Conservation (phyloP, 2,113 vertebrate species). For the Saimiri boliviensis region DNA sequence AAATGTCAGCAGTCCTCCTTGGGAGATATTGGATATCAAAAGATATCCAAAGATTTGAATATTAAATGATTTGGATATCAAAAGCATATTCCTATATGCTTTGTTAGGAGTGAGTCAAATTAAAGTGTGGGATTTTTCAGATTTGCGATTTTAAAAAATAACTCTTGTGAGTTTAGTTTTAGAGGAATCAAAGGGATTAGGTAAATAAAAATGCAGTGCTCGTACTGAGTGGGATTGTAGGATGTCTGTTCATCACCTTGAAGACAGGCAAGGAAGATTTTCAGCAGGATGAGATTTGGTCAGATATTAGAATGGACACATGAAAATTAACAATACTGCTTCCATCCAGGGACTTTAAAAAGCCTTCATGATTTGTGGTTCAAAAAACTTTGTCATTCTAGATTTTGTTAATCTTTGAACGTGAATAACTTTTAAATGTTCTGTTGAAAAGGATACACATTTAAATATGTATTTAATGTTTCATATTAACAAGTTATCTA, state of each 20-base stretch:
- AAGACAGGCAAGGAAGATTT: background rate
- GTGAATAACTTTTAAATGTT: background rate
- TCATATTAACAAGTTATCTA: background rate
- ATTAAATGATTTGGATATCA: background rate
- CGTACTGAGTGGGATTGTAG: background rate
- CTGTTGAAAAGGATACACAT: background rate
- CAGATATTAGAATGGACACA: background rate
- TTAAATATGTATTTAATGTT: background rate
- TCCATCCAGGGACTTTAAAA: background rate
- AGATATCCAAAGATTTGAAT: background rate
- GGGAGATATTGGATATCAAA: background rate
- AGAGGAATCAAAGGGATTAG: background rate
- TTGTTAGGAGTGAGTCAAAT: background rate
- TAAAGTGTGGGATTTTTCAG: background rate
- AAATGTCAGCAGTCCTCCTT: background rate
- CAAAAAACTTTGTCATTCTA: background rate
- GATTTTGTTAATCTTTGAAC: background rate
- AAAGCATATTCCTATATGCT: background rate
- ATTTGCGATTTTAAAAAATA: background rate
- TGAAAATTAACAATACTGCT: background rate
- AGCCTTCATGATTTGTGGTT: background rate
- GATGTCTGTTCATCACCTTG: background rate
- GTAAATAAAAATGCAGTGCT: background rate
- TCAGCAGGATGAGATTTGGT: background rate
- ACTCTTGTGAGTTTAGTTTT: background rate